phyloP scores from a whole-genome alignment of 2,888 invertebrate species.

The Cremastinae sp. region DNA sequence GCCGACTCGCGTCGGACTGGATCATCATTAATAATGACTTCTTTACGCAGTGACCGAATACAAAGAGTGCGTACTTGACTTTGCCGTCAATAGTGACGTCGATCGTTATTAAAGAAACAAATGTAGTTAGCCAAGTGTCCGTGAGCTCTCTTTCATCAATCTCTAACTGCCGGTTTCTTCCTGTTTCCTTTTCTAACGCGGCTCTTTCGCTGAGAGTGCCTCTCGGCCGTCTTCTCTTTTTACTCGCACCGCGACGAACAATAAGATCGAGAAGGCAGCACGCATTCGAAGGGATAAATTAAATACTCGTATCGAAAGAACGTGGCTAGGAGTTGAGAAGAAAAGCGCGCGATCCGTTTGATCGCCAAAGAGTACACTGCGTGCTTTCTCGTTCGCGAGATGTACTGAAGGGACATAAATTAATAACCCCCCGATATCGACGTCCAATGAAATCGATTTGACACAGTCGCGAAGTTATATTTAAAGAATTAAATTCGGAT shows the following conservation, averaged over 20 bases:
- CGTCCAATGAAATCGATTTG: constrained; percentile 38
- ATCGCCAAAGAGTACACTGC: constrained; percentile 53
- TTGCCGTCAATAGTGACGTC: constrained; percentile 34
- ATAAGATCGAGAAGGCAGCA: constrained; percentile 4
- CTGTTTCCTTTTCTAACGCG: constrained; percentile 3
- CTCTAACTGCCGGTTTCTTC: constrained; percentile 22
- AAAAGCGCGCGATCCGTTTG: constrained; percentile 11
- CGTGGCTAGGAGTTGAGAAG: background rate
- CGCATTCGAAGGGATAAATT: constrained; percentile 10
- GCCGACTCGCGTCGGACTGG: too few species aligned
- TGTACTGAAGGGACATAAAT: constrained; percentile 73
- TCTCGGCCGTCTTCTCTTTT: background rate
- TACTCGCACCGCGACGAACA: background rate
- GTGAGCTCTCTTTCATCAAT: constrained; percentile 54
- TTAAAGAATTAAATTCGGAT: too few species aligned
- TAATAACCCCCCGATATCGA: constrained; percentile 76
- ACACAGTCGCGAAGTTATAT: constrained; percentile 34
- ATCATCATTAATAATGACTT: background rate
- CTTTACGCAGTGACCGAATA: constrained; percentile 21
- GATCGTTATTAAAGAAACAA: constrained; percentile 59
- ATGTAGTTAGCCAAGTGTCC: constrained; percentile 50
- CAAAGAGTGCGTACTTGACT: constrained; percentile 20
- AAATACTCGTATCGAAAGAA: constrained; percentile 7
- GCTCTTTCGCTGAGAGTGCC: constrained; percentile 26
- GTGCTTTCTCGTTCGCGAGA: constrained; percentile 58